phyloP scores from a whole-genome alignment of 2,113 vertebrate species.

The Hiodon tergisus region DNA sequence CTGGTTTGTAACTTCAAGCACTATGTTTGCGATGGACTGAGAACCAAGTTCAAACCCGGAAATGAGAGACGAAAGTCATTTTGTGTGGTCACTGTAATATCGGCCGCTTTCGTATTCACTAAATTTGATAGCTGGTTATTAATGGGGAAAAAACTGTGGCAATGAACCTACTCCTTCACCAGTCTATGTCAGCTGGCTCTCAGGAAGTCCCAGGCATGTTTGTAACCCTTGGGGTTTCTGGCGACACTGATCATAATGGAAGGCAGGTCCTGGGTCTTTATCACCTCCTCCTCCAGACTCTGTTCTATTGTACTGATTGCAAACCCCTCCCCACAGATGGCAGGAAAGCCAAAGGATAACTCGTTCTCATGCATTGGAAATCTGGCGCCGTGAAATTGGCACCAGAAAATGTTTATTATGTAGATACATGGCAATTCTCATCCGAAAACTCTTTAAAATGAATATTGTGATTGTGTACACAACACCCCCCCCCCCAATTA shows the following conservation, averaged over 20 bases:
- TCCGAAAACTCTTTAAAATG: too few relatives aligned
- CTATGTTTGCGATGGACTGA: conserved; percentile 53
- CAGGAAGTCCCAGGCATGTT: conserved; percentile 75
- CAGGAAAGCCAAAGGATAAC: background rate
- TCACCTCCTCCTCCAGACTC: conserved; percentile 68
- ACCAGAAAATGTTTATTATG: too few relatives aligned
- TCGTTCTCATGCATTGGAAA: too few relatives aligned
- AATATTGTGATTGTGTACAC: too few relatives aligned
- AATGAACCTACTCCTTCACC: conserved; percentile 72
- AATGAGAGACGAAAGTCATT: conserved; percentile 1
- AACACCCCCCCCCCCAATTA: too few relatives aligned
- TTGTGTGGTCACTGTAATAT: background rate
- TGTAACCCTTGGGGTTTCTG: conserved; percentile 69
- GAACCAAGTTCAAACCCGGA: conserved; percentile 81
- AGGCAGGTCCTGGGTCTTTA: conserved; percentile 83
- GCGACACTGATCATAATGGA: conserved; percentile 56
- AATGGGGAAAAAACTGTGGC: background rate
- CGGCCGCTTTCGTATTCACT: background rate
- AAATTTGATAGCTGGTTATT: background rate
- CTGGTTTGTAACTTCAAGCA: conserved; percentile 65
- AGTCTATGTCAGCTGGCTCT: conserved; percentile 71
- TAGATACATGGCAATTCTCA: too few relatives aligned
- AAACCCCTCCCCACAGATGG: background rate
- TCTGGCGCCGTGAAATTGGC: too few relatives aligned
- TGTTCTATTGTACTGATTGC: conserved; percentile 60